Evolutionary conservation across 2,888 invertebrate genomes (phyloP).

Genomic region (Toxonevra muliebris): DNA sequence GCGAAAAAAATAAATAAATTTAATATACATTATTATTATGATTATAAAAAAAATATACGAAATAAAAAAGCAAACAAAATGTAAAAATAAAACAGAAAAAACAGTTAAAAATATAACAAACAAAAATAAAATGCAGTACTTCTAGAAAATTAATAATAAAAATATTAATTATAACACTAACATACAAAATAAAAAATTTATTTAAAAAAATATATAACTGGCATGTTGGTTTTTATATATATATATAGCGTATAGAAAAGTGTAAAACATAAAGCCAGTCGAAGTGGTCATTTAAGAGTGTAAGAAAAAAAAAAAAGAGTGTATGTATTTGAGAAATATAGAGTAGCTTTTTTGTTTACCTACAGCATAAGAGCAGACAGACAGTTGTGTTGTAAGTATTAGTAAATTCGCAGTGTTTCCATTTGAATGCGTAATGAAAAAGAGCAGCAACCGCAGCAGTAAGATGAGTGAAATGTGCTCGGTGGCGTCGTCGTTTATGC

Average conservation of each 20-base stretch:
- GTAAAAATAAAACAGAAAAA: conserved; percentile 36
- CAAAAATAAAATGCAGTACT: conserved; percentile 23
- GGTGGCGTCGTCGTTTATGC: no score
- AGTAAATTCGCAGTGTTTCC: no score
- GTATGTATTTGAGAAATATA: no score
- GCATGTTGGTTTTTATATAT: conserved; percentile 12
- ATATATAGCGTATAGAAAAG: conserved; percentile 14
- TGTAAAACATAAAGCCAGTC: neutral
- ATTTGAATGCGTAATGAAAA: no score
- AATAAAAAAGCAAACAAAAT: conserved; percentile 32
- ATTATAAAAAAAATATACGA: conserved; percentile 27
- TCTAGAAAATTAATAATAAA: conserved; percentile 12
- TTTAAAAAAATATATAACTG: conserved; percentile 24
- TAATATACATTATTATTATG: conserved; percentile 22
- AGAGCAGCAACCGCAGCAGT: no score
- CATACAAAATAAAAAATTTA: conserved; percentile 21
- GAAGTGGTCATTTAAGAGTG: no score
- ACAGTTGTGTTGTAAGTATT: no score
- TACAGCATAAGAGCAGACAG: no score
- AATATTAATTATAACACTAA: conserved; percentile 31
- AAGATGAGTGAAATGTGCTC: no score
- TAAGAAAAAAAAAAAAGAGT: no score
- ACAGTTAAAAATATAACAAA: conserved; percentile 22
- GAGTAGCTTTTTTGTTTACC: no score
- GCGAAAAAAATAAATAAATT: conserved; percentile 32